Evolutionary conservation across 2,797 vertebrate species (phyloP), one percentile per base, ranked within the genome.

Genomic region (Microcaecilia unicolor): DNA sequence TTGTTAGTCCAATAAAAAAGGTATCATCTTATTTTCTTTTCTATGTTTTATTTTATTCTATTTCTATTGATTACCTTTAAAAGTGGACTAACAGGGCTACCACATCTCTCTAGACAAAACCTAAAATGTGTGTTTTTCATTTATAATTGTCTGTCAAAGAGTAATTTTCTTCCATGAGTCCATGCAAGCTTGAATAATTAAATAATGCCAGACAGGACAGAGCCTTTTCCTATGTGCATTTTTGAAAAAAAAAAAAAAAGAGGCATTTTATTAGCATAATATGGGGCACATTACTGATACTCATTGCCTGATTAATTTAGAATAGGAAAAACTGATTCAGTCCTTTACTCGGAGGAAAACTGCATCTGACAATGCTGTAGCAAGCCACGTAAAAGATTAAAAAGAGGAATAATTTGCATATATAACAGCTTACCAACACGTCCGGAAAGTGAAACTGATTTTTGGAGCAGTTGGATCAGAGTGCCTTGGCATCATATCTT

Each of bases 141-240:
- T 41, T 50, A 5, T 44, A 10, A 43, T 25, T 44, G 29, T 39
- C 14, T 2, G 7, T 26, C 20, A 29, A 25, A 25, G 28, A 5
- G 44, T 12, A 1, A 9, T 25, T 43, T 44, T 44, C 30, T 31
- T 22, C 24, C 12, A 41, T 25, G 34, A 49, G 9, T 16, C 37
- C 13, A 20, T n/a, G 31, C 25, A 7, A 7, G 48, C 44, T 58
- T 68, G 29, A 58, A 15, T 44, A 62, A 55, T 55, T 48, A 54
- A 51, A 15, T 10, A 15, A 4, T 15, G 55, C 47, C 15, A 33
- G 10, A 28, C 22, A 10, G 38, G 33, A 24, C 15, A 41, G 32
- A 43, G 15, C 10, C 49, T 18, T 15, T 48, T 63, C 39, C 55
- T 34, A 28, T 21, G 62, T 15, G 20, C 11, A 10, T 44, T 32